Base-by-base conservation (phyloP, 2,888 invertebrate species). In the Cataglyphis altisquamis region DNA sequence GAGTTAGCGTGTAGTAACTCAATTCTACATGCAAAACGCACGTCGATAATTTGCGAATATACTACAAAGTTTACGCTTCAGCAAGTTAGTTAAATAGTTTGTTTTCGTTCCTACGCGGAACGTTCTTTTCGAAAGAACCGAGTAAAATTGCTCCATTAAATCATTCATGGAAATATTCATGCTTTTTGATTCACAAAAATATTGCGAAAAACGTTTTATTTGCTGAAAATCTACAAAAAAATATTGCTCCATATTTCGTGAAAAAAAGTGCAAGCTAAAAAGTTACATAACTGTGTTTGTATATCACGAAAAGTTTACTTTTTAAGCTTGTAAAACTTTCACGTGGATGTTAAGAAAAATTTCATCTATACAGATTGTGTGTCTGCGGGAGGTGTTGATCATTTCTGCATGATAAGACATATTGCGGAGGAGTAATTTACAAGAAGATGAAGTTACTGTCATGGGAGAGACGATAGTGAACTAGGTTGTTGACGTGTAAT, bases 401-500 rank as follows among this genome's bases (percentile, higher is more conserved):
- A 64, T 80, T 70, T 70, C 52, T 55, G 62, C 36, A 39, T 29
- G 78, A 83, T 77, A 78, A 68, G 32, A 68, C 29, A 68, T 78
- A 78, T 66, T 77, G 55, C 63, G 52, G 72, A 64, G 64, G 74
- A 55, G 45, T 85, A 81, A 90, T 88, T 77, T 82, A 55, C 48
- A 67, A 66, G 66, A 66, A 80, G 88, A 82, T 87, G 64, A 88
- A 87, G 84, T 84, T 90, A 84, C 84, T 63, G 36, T 77, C 77
- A 72, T 77, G 68, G 64, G 67, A 70, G 52, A 82, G 32, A 52
- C 41, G 21, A 57, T 57, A 78, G 55, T 62, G 29, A 55, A 67
- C 73, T 48, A 67, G 82, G 85, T 84, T 80, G 73, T 80, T 80
- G 73, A 72, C 60, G 25, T 70, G 78, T 80, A 80, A 73, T 72